Conservation (phyloP, 2,888 invertebrate species). For the Cataglyphis altisquamis region DNA sequence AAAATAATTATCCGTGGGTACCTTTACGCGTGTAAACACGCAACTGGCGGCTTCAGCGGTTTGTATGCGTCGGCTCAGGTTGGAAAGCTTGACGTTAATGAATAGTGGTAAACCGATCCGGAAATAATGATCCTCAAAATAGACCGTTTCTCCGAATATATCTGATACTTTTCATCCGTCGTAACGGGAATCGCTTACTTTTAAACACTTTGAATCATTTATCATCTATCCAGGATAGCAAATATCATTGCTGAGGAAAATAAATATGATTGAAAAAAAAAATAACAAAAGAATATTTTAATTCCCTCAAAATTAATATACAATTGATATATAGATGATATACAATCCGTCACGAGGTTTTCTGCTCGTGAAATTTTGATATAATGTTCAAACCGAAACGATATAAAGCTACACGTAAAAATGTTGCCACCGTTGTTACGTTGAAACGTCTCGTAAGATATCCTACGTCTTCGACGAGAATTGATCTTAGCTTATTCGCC, state of each 20-base stretch:
- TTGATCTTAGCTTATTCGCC: conserved; percentile 72
- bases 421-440: conserved; percentile 10
- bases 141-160: conserved; percentile 62
- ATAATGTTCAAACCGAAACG: neutral
- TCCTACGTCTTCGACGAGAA: conserved; percentile 48
- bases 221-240: conserved; percentile 20
- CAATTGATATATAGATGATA: neutral
- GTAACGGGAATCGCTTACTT: conserved; percentile 66
- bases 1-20: conserved; percentile 73
- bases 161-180: conserved; percentile 63
- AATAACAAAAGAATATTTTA: neutral
- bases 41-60: conserved; percentile 62
- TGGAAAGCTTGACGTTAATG: conserved; percentile 76
- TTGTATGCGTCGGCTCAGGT: conserved; percentile 69
- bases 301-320: neutral
- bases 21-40: conserved; percentile 67
- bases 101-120: conserved; percentile 77
- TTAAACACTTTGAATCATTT: conserved; percentile 49
- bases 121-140: conserved; percentile 77
- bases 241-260: neutral
- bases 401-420: neutral
- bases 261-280: neutral
- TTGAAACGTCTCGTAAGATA: conserved; percentile 14
- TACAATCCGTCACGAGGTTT: neutral
- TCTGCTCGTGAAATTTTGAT: neutral